Evolutionary conservation across 2,113 vertebrate genomes (phyloP).

Genomic region (Paralichthys olivaceus): DNA sequence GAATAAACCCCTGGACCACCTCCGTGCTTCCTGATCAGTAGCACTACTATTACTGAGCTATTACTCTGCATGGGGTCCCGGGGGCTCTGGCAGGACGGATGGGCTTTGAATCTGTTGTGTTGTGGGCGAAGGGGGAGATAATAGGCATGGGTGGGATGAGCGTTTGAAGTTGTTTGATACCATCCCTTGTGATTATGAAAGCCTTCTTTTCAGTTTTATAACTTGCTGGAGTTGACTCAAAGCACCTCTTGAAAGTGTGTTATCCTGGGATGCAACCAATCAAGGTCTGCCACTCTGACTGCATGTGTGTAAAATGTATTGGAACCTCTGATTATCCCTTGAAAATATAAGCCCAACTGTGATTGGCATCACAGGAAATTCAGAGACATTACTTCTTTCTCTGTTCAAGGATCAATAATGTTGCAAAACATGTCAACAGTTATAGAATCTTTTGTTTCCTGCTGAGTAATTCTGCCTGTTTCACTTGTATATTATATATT

Average conservation of each 20-base stretch:
- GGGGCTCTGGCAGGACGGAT: conserved; percentile 43
- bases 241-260: not conserved
- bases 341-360: not conserved
- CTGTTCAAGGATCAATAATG: not conserved
- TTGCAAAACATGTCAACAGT: not conserved
- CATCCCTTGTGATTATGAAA: conserved; percentile 29
- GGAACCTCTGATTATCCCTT: not conserved
- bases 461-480: not conserved
- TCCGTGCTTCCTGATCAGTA: conserved; percentile 72
- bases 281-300: not conserved
- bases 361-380: not conserved
- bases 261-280: conserved; percentile 6
- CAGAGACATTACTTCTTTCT: not conserved
- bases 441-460: not conserved
- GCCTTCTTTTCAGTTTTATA: conserved; percentile 39
- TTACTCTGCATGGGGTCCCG: conserved; percentile 48
- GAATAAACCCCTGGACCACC: conserved; percentile 72
- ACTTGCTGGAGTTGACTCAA: conserved; percentile 13
- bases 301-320: not conserved
- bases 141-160: conserved; percentile 36
- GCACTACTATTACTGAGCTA: conserved; percentile 59
- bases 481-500: not conserved
- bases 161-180: conserved; percentile 52
- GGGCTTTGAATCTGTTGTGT: conserved; percentile 54
- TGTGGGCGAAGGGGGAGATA: conserved; percentile 47